Evolutionary conservation across 2,888 invertebrate species (phyloP), one percentile per base, ranked within the genome.

Genomic region (Gisinianus flammeolus): DNA sequence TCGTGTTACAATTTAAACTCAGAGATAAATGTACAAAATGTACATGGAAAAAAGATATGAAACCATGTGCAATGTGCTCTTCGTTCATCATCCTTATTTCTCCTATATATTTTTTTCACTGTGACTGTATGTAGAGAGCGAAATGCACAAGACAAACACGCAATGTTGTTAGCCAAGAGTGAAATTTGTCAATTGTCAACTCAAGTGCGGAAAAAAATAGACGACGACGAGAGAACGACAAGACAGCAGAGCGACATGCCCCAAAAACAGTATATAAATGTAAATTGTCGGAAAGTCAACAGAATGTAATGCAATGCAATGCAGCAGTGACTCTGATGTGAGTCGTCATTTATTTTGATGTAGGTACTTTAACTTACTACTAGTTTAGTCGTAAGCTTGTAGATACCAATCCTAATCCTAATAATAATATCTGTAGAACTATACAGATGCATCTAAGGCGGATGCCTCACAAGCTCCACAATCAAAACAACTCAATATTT

Each of bases 161-260:
- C 64, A 64, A 28, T 30, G 22, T 69, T 69, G 70, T 52, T 70
- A 26, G 69, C 30, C 44, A 70, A 44, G 28, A 70, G 54, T 28
- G 54, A 70, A 54, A 70, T 70, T 70, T 44, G 70, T 70, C 70
- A 54, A 70, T 70, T 70, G 70, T 52, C 70, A 70, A 70, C 70
- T 70, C 12, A 70, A 70, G 70, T 54, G 70, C 24, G 44, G 44
- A 69, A 69, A 70, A 54, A 70, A 19, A 4, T 56, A 22, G 16
- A 56, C 22, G 56, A 56, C 4, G 56, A 56, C 22, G 22, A n/a
- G 4, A 56, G 19, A 56, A 44, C 8, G 54, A 52, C 54, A 70
- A 44, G 58, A 71, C 71, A 71, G 5, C 24, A 66, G 8, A 24
- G 24, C 71, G 71, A 71, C 58, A 71, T 71, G 71, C 71, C 44